These are phyloP conservation scores for Trichomalopsis sarcophagae DNA, from an alignment of 1,140 invertebrate species.

Conservation along the genomic window DNA sequence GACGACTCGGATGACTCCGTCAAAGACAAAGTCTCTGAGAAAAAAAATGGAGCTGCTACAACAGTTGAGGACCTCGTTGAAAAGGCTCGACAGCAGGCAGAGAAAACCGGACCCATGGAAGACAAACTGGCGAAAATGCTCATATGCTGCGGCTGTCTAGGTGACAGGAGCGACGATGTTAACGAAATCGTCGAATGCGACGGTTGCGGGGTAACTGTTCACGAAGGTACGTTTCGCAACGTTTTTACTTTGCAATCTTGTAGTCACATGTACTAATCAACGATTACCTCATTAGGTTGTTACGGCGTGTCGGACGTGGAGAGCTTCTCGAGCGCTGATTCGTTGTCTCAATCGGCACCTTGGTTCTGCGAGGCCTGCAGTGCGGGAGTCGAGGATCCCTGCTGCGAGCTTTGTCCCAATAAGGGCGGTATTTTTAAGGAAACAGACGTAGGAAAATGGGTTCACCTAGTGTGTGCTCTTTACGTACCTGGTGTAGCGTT, in stretches of 20 bases:
- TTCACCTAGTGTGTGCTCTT: constrained; percentile 96
- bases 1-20: constrained; percentile 75
- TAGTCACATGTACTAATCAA: neutral
- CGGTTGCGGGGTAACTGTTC: constrained; percentile 95
- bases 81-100: constrained; percentile 73
- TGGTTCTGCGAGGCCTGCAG: constrained; percentile 99
- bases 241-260: constrained; percentile 23
- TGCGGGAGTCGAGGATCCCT: constrained; percentile 89
- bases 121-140: constrained; percentile 76
- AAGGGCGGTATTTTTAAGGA: constrained; percentile 96
- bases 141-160: constrained; percentile 95
- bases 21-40: constrained; percentile 73
- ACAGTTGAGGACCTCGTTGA: constrained; percentile 76
- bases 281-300: constrained; percentile 79
- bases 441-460: constrained; percentile 97
- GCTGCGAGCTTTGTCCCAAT: constrained; percentile 90
- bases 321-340: constrained; percentile 92
- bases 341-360: constrained; percentile 94
- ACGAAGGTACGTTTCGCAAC: constrained; percentile 83
- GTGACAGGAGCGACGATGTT: constrained; percentile 92
- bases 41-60: constrained; percentile 73
- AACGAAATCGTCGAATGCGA: constrained; percentile 99
- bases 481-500: constrained; percentile 98
- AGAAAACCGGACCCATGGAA: constrained; percentile 65
- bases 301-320: constrained; percentile 96